Evolutionary conservation across 2,113 vertebrate species (phyloP).

Genomic region (Chamaetylas fuelleborni): DNA sequence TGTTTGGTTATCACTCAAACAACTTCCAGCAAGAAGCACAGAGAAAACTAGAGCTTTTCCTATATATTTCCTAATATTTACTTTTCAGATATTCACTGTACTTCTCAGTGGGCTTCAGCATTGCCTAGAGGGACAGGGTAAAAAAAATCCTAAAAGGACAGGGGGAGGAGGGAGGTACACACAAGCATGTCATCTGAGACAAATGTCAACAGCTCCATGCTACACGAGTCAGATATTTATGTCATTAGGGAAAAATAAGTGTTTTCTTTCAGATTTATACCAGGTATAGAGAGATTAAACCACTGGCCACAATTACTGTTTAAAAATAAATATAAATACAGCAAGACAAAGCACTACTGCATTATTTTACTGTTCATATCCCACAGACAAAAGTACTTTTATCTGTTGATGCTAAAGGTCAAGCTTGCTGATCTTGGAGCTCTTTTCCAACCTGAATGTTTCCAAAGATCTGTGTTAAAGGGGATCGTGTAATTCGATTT

Average conservation of each 20-base stretch:
- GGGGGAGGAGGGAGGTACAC: not conserved
- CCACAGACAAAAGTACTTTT: not conserved
- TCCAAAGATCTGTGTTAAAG: not conserved
- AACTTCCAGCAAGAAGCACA: conserved; percentile 1
- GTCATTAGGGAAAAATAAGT: not conserved
- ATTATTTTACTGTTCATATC: not conserved
- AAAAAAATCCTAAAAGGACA: not conserved
- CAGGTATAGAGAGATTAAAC: not conserved
- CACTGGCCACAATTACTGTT: not conserved
- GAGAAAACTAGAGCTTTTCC: not conserved
- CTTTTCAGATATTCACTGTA: conserved; percentile 3
- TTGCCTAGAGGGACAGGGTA: not conserved
- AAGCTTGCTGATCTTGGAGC: fast-evolving
- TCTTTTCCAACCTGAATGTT: not conserved
- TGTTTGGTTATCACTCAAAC: not conserved
- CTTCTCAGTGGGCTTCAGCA: not conserved
- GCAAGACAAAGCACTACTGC: not conserved
- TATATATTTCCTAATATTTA: too few species aligned
- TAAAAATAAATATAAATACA: not conserved
- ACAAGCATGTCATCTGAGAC: conserved; percentile 10
- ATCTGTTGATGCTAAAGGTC: not conserved
- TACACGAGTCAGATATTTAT: not conserved
- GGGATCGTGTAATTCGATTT: not conserved
- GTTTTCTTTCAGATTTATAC: not conserved
- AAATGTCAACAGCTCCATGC: not conserved